Evolutionary conservation across 2,888 invertebrate species (phyloP), one percentile per base, ranked within the genome.

Genomic region (Lasioglossum calceatum): DNA sequence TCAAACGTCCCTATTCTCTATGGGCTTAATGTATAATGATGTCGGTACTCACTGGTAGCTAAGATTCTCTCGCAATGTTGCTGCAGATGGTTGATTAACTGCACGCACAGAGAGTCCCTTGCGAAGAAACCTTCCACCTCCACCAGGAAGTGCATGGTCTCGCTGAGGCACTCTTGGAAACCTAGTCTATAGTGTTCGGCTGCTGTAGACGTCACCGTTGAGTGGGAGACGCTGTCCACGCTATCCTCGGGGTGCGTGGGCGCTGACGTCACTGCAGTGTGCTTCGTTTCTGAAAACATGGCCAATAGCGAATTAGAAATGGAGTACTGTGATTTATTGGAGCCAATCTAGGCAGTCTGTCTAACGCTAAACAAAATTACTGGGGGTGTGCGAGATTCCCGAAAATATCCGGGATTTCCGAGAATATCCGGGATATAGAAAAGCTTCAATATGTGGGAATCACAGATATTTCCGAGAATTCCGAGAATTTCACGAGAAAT

Each of bases 121-220:
- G 97, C 97, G 79, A 96, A 97, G 94, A 97, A 97, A 4, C 98
- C 98, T 92, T 98, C 98, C 14, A 97, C 97, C 93, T 99, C 98
- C 39, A 98, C 97, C 77, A 99, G 97, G 95, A 98, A 99, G 91
- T 98, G 97, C 96, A 99, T 97, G 1, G 98, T 97, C 95, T 99
- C 99, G 79, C 98, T 97, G 94, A 98, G 97, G 90, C 99, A 99
- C 95, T 99, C 99, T 94, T 98, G 98, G 96, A 97, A 99, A 3
- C 99, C 99, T 32, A 98, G 96, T 81, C 97, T 96, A 95, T 97
- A 98, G 90, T 97, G 96, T 77, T 96, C 96, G 8, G 95, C 93
- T 0, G 94, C 95, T 61, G 92, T 93, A 2, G 94, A 92, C 4
- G 92, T 82, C 71, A 89, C 81, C 5, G 94, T 89, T 2, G 94